These are phyloP conservation scores for Fulmarus glacialis DNA, from an alignment of 2,113 vertebrate genomes.

Conservation along the genomic window DNA sequence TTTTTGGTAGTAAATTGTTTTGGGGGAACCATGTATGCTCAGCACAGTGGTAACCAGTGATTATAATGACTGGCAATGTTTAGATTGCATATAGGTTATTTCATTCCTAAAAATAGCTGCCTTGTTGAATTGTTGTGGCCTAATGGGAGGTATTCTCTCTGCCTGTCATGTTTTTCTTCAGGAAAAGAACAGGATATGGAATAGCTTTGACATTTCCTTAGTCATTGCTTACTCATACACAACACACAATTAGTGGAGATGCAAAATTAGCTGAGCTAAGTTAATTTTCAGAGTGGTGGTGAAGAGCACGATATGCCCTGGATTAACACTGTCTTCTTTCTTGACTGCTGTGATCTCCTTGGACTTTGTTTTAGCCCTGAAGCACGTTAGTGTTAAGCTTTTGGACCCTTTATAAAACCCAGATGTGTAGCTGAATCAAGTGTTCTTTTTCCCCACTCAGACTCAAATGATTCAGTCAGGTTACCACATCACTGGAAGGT, in stretches of 20 bases:
- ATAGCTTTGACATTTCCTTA: slow-evolving; percentile 67
- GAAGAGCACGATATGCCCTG: slow-evolving; percentile 29
- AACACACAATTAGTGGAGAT: slow-evolving; percentile 65
- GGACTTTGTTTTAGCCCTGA: slow-evolving; percentile 13
- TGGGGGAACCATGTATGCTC: neutral
- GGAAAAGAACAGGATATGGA: slow-evolving; percentile 71
- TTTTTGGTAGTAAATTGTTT: neutral
- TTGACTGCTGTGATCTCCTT: neutral
- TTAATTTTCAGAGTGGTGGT: slow-evolving; percentile 52
- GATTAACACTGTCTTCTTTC: slow-evolving; percentile 54
- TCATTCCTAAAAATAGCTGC: neutral
- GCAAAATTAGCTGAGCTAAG: slow-evolving; percentile 72
- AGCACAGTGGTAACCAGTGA: neutral
- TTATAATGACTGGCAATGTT: neutral
- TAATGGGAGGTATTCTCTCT: slow-evolving; percentile 58
- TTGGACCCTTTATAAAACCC: slow-evolving; percentile 44
- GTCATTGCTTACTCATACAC: slow-evolving; percentile 67
- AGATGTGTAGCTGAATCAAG: slow-evolving; percentile 22
- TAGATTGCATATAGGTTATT: neutral
- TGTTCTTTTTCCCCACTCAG: neutral
- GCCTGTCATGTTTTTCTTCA: slow-evolving; percentile 46
- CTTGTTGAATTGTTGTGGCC: slow-evolving; percentile 52
- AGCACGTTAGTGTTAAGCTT: neutral
- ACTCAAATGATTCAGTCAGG: slow-evolving; percentile 33
- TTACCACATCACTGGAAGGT: slow-evolving; percentile 13